Conservation (phyloP, 2,888 invertebrate species). For the Drosophila gaucha region DNA sequence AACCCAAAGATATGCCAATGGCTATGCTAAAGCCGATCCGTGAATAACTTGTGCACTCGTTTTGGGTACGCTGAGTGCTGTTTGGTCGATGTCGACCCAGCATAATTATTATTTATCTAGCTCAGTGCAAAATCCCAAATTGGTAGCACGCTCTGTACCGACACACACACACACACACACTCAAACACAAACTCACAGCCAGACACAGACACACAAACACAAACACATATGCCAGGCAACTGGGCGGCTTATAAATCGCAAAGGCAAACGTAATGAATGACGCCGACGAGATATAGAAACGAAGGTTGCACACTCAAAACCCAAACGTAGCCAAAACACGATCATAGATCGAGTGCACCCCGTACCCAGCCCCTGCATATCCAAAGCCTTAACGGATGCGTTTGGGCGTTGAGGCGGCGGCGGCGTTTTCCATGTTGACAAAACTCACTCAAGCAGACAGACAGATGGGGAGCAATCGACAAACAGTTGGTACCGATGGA, state of each 20-base stretch:
- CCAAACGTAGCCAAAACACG: conserved; percentile 62
- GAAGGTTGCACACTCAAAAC: conserved; percentile 64
- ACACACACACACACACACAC: conserved; percentile 44
- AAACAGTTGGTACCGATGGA: conserved; percentile 45
- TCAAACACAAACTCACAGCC: conserved; percentile 32
- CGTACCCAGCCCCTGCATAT: conserved; percentile 7
- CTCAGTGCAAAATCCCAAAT: conserved; percentile 68
- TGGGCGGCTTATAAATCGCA: conserved; percentile 74
- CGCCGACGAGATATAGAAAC: conserved; percentile 62
- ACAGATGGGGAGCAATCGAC: conserved; percentile 17
- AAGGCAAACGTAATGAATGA: conserved; percentile 77
- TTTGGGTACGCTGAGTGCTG: conserved; percentile 41
- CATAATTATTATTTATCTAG: conserved; percentile 79
- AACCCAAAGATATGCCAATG: conserved; percentile 72
- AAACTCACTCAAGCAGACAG: conserved; percentile 67
- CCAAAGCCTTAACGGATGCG: conserved; percentile 66
- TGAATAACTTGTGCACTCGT: conserved; percentile 66
- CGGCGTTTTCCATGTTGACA: conserved; percentile 73
- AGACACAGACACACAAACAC: too few species aligned
- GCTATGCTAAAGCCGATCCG: conserved; percentile 50
- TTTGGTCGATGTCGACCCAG: conserved; percentile 60
- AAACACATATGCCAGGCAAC: conserved; percentile 13
- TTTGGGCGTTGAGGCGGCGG: conserved; percentile 66
- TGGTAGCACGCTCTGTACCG: conserved; percentile 74
- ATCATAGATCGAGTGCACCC: conserved; percentile 41